phyloP scores from a whole-genome alignment of 2,888 invertebrate genomes.

The Lepidocyrtoides sp. region DNA sequence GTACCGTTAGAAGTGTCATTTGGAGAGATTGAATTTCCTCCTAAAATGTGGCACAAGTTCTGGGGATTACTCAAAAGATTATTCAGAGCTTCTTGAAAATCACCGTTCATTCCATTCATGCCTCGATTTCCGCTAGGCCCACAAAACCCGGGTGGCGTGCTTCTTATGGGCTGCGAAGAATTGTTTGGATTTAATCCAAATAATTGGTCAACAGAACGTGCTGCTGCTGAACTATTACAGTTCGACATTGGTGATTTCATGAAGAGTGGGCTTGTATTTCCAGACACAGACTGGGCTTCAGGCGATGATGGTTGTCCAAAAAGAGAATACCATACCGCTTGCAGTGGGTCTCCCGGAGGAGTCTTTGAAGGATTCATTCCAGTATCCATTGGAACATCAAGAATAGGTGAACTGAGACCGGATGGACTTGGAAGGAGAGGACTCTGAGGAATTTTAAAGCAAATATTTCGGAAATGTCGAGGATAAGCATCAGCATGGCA shows the following conservation, averaged over 20 bases:
- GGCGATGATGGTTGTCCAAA: conserved; percentile 85
- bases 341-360: conserved; percentile 83
- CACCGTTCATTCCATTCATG: conserved; percentile 84
- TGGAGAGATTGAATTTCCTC: conserved; percentile 79
- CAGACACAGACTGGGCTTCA: conserved; percentile 82
- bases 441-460: conserved; percentile 83
- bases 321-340: conserved; percentile 85
- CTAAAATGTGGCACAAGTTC: conserved; percentile 86
- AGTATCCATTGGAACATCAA: conserved; percentile 85
- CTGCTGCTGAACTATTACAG: conserved; percentile 82
- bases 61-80: conserved; percentile 86
- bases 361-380: conserved; percentile 84
- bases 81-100: conserved; percentile 86
- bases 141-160: conserved; percentile 83
- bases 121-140: conserved; percentile 81
- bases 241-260: conserved; percentile 84
- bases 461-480: too few relatives aligned
- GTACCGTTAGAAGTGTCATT: conserved; percentile 70
- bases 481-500: too few relatives aligned
- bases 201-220: conserved; percentile 80
- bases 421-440: conserved; percentile 86
- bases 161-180: conserved; percentile 73
- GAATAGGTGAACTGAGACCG: conserved; percentile 83
- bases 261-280: conserved; percentile 85
- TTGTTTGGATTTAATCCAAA: conserved; percentile 80